Base-by-base conservation (phyloP, 2,797 vertebrate species). In the Rachycentron canadum region DNA sequence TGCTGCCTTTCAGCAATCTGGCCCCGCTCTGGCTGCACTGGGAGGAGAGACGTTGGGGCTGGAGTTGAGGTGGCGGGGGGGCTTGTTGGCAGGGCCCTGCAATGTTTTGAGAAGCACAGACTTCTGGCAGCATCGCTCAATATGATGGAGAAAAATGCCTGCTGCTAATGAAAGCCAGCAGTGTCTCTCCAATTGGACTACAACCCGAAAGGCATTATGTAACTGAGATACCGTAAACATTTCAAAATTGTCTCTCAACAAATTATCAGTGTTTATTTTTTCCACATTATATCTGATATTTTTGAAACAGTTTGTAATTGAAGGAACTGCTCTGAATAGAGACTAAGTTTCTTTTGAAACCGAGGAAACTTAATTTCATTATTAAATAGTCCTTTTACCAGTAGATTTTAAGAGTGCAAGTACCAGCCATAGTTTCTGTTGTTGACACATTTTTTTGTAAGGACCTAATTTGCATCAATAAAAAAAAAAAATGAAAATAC, bases 111-210 rank as follows among this genome's bases (percentile, higher is more conserved):
- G 93, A 94, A 94, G 93, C 93, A 92, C 86, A 90, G 91, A 87
- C 85, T 90, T 89, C 90, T 94, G 94, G 94, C 93, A 93, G 91
- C 88, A 82, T 88, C 74, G 78, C 89, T 92, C 90, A 84, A 92
- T 92, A 86, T 89, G 90, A 92, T 90, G 92, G 89, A 91, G 91
- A 93, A 93, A 94, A 93, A 93, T 90, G 92, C 91, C 88, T 89
- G 81, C 89, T 79, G 78, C 89, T 94, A 94, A 94, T 94, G 93
- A 94, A 95, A 94, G 94, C 93, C 93, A 94, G 90, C 92, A 93
- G 91, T 93, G 89, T 92, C 85, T 91, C 84, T 91, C 83, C 86
- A 88, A 88, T 92, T 92, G 90, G 92, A 92, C 89, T 49, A 67
- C 84, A 88, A 91, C 87, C 87, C 85, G 49, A 90, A 88, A 90